Evolutionary conservation across 2,113 vertebrate species (phyloP).

Genomic region (Cisticola juncidis): DNA sequence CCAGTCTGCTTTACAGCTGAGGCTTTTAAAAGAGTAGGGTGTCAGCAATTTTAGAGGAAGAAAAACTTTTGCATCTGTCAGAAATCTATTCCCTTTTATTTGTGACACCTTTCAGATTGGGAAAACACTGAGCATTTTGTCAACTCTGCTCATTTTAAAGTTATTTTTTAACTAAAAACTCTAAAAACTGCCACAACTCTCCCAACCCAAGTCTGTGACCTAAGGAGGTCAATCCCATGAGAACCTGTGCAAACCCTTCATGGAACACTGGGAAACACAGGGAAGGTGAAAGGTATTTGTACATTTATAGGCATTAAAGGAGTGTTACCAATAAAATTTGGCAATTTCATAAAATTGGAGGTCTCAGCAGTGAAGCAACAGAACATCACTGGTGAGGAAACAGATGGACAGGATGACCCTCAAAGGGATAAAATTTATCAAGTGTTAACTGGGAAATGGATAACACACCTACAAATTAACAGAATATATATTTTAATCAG

Average conservation of each 20-base stretch:
- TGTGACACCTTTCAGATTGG: not conserved
- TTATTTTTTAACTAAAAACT: not conserved
- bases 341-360: not conserved
- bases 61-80: not conserved
- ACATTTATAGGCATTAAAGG: not conserved
- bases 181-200: not conserved
- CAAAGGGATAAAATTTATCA: not conserved
- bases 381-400: not conserved
- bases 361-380: not conserved
- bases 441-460: not conserved
- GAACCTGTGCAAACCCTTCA: not conserved
- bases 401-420: not conserved
- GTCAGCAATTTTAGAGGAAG: not conserved
- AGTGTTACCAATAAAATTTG: not conserved
- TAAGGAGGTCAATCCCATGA: rapidly evolving
- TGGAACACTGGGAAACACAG: not conserved
- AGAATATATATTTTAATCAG: not conserved
- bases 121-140: not conserved
- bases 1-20: not conserved
- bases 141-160: not conserved
- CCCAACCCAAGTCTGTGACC: not conserved
- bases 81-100: not conserved
- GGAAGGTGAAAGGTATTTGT: not conserved
- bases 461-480: not conserved
- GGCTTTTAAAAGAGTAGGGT: not conserved